A percentile compares a stretch with the other conserved stretches of the same genome.
These are phyloP conservation scores for Beris chalybata DNA, from an alignment of 2,888 invertebrate genomes.

Conservation along the genomic window DNA sequence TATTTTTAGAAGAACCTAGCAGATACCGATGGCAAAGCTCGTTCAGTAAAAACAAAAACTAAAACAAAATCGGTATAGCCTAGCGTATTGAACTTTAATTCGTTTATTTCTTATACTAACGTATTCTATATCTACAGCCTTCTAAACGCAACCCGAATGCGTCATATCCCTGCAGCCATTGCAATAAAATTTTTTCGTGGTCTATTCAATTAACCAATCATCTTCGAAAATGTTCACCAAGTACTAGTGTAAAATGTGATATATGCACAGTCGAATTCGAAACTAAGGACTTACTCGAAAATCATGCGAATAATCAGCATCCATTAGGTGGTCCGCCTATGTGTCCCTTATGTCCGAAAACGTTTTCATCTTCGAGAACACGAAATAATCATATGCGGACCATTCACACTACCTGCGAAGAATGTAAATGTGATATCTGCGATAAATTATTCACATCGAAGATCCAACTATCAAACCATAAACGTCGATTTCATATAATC, in stretches of 20 bases:
- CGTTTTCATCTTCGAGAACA: background rate
- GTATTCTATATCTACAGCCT: no score
- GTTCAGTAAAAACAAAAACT: no score
- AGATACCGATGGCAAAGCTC: no score
- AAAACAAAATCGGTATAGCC: no score
- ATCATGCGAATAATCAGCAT: background rate
- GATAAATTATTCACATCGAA: conserved; percentile 29
- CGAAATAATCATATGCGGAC: conserved; percentile 1
- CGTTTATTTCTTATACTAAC: no score
- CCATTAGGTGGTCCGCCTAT: conserved; percentile 1
- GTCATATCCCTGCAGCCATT: background rate
- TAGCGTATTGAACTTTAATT: no score
- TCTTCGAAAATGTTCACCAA: background rate
- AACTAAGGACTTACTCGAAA: conserved; percentile 1
- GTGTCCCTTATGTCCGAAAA: conserved; percentile 11
- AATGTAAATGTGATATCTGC: conserved; percentile 30
- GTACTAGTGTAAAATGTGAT: background rate
- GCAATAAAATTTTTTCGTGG: conserved; percentile 5
- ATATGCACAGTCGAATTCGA: conserved; percentile 14
- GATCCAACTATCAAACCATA: conserved; percentile 29
- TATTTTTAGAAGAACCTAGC: no score
- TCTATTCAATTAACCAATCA: background rate
- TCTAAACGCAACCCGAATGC: no score
- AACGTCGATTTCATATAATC: conserved; percentile 18
- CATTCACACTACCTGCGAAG: background rate